Conservation (phyloP, 2,888 invertebrate species). For the Amiota communis region DNA sequence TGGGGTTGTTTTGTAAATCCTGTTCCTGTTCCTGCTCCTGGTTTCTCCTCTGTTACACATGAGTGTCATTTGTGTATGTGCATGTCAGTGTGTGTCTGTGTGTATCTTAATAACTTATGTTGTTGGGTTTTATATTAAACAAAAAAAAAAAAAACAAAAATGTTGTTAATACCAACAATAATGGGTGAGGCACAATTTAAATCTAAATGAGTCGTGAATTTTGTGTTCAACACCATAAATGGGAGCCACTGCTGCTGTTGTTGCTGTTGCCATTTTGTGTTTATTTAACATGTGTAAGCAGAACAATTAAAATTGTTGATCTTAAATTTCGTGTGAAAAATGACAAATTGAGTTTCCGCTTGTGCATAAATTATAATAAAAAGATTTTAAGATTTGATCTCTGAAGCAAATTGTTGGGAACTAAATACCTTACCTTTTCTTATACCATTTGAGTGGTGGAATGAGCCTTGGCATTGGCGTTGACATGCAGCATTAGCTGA, state of each 20-base stretch:
- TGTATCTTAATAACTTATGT: too few relatives aligned
- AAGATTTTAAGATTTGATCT: not conserved
- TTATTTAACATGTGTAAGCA: too few relatives aligned
- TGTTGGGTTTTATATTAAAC: too few relatives aligned
- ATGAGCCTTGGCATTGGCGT: slow-evolving; percentile 9
- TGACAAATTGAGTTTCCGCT: slow-evolving; percentile 37
- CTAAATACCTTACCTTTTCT: not conserved
- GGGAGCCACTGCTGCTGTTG: not conserved
- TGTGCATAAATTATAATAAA: slow-evolving; percentile 54
- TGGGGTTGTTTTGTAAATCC: too few relatives aligned
- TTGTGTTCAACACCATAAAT: not conserved
- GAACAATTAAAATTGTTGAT: not conserved
- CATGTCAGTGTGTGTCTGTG: too few relatives aligned
- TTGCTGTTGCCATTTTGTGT: not conserved
- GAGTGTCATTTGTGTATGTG: too few relatives aligned
- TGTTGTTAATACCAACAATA: too few relatives aligned
- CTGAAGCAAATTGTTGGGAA: not conserved
- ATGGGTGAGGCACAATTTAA: not conserved
- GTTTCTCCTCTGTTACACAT: too few relatives aligned
- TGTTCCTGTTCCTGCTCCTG: too few relatives aligned
- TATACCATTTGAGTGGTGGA: too few relatives aligned
- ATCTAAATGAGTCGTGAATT: not conserved
- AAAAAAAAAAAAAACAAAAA: too few relatives aligned
- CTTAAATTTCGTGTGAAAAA: slow-evolving; percentile 44
- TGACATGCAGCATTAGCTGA: slow-evolving; percentile 1